Conservation (phyloP, 2,113 vertebrate species). For the Sylvietta virens region DNA sequence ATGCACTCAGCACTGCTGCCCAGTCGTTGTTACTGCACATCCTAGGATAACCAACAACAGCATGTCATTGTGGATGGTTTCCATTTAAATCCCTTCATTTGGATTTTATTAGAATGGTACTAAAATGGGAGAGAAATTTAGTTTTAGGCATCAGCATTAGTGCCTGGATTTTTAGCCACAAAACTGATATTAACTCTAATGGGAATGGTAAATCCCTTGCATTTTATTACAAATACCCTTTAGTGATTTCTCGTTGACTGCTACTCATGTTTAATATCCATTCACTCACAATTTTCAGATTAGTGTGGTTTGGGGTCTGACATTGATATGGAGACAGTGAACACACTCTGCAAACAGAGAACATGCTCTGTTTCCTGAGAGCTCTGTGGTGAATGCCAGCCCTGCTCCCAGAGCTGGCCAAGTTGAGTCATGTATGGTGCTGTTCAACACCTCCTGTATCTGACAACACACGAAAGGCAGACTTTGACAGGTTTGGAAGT, state of each 20-base stretch:
- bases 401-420: neutral
- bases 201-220: neutral
- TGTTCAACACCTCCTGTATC: neutral
- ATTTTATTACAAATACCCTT: neutral
- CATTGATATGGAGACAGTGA: neutral
- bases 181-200: neutral
- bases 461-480: accelerated
- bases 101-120: neutral
- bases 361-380: neutral
- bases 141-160: neutral
- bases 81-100: neutral
- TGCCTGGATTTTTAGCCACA: neutral
- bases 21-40: neutral
- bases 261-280: neutral
- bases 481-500: neutral
- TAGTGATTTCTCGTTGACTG: neutral
- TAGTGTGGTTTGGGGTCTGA: neutral
- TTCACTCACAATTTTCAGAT: neutral
- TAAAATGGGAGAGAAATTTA: neutral
- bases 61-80: neutral
- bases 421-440: neutral
- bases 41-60: neutral
- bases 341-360: neutral
- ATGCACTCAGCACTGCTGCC: neutral
- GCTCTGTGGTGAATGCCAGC: neutral